phyloP scores from a whole-genome alignment of 1,140 invertebrate species.

The Drosophila ercepeae region DNA sequence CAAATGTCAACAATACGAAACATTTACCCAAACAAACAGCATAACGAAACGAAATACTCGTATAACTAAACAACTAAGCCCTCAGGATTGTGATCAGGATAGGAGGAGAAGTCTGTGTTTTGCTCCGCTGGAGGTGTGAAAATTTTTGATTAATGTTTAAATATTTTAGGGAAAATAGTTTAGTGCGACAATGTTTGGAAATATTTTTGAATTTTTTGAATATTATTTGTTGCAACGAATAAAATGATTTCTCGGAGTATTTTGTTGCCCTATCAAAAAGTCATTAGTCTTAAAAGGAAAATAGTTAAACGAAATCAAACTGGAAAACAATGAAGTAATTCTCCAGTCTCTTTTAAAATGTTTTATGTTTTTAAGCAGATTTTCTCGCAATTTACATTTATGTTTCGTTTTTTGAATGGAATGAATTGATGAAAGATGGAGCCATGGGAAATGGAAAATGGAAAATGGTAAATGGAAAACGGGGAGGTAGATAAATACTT shows the following conservation, averaged over 20 bases:
- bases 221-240: background rate
- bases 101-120: conserved; percentile 6
- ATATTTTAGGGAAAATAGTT: conserved; percentile 28
- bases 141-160: conserved; percentile 77
- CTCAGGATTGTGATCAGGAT: conserved; percentile 51
- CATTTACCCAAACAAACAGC: conserved; percentile 58
- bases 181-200: background rate
- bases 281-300: conserved; percentile 50
- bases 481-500: conserved; percentile 64
- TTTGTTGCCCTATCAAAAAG: conserved; percentile 58
- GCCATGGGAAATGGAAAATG: conserved; percentile 23
- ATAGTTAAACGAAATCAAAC: conserved; percentile 14
- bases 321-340: conserved; percentile 35
- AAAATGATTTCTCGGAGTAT: conserved; percentile 1
- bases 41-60: conserved; percentile 16
- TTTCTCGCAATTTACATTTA: conserved; percentile 35
- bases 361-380: conserved; percentile 39
- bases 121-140: conserved; percentile 66
- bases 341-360: conserved; percentile 46
- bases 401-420: conserved; percentile 32
- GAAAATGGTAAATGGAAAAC: conserved; percentile 18
- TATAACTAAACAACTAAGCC: conserved; percentile 63
- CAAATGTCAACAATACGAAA: conserved; percentile 78
- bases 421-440: conserved; percentile 22
- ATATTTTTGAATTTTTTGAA: background rate